Conservation (phyloP, 2,888 invertebrate species). For the Zaprionus obscuricornis region DNA sequence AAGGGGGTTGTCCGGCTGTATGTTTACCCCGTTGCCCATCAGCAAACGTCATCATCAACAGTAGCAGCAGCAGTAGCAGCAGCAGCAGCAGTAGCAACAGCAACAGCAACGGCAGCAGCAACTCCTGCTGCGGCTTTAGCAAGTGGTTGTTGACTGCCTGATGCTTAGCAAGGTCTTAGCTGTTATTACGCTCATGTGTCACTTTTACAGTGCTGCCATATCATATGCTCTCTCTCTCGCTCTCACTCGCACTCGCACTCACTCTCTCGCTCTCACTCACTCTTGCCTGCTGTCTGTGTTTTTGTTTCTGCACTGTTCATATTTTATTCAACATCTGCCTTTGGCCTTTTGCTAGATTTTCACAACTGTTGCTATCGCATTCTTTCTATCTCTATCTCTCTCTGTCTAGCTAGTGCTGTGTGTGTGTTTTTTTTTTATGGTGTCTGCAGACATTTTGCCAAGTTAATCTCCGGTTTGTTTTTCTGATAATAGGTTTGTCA, state of each 20-base stretch:
- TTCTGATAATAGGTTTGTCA: constrained; percentile 79
- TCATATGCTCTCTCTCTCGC: constrained; percentile 38
- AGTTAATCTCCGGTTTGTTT: constrained; percentile 79
- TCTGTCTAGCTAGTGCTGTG: constrained; percentile 8
- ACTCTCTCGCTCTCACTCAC: neutral
- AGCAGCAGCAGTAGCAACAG: no score
- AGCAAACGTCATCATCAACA: no score
- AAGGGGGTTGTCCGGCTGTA: constrained; percentile 34
- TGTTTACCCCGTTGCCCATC: no score
- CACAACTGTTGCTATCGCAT: constrained; percentile 40
- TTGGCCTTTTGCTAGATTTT: constrained; percentile 39
- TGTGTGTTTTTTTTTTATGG: constrained; percentile 54
- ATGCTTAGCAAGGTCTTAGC: constrained; percentile 76
- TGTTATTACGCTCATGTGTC: constrained; percentile 77
- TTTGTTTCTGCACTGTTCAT: constrained; percentile 50
- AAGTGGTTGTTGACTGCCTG: constrained; percentile 76
- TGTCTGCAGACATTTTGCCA: constrained; percentile 76
- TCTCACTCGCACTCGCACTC: neutral
- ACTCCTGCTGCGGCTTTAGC: constrained; percentile 26
- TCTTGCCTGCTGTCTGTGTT: constrained; percentile 9
- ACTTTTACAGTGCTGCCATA: constrained; percentile 54
- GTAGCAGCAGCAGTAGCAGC: no score
- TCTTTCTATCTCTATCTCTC: constrained; percentile 20
- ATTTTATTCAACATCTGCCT: constrained; percentile 73
- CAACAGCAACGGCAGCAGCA: no score